phyloP scores from a whole-genome alignment of 2,888 invertebrate genomes.

The Xylota sylvarum region DNA sequence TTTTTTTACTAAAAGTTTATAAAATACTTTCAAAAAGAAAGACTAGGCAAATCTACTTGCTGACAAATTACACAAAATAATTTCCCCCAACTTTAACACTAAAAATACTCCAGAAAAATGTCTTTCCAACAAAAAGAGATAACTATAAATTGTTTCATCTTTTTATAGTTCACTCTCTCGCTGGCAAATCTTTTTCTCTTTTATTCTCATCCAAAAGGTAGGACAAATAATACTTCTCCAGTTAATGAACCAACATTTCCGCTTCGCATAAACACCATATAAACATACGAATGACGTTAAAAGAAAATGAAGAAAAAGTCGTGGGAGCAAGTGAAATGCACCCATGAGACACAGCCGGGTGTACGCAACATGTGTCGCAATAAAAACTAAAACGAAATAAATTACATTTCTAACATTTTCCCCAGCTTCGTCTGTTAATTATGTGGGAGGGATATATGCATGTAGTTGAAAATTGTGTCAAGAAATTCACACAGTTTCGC shows the following conservation, averaged over 20 bases:
- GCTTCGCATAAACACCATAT: slow-evolving; percentile 15
- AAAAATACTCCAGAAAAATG: neutral
- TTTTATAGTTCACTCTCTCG: neutral
- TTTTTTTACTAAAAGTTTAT: no score
- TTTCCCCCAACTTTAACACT: neutral
- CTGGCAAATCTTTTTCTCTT: neutral
- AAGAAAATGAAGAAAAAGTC: slow-evolving; percentile 19
- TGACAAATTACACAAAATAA: neutral
- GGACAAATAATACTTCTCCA: neutral
- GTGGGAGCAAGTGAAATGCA: slow-evolving; percentile 57
- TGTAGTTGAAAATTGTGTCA: neutral
- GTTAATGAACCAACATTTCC: slow-evolving; percentile 42
- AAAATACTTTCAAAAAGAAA: no score
- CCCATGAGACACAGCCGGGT: slow-evolving; percentile 8
- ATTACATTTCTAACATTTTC: neutral
- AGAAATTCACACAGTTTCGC: neutral
- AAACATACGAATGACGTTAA: slow-evolving; percentile 24
- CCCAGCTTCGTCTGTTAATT: neutral
- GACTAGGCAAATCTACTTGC: no score
- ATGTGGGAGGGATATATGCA: slow-evolving; percentile 3
- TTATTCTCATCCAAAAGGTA: neutral
- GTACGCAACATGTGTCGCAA: slow-evolving; percentile 51
- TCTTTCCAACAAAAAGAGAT: neutral
- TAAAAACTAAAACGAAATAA: slow-evolving; percentile 8
- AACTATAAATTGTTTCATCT: neutral